Conservation (phyloP, 2,113 vertebrate genomes). For the Addax nasomaculatus region DNA sequence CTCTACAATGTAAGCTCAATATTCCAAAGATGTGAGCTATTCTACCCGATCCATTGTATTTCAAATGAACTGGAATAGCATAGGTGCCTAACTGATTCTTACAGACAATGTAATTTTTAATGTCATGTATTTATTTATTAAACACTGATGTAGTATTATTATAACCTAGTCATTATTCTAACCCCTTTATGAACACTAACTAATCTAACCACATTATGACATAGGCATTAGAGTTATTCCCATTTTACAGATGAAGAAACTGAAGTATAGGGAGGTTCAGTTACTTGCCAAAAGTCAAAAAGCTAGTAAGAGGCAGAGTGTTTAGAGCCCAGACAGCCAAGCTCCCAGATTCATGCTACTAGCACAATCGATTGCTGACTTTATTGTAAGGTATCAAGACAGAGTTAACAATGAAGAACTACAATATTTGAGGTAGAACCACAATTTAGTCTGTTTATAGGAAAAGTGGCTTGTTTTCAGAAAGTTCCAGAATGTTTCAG, state of each 20-base stretch:
- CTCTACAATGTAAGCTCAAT: not conserved
- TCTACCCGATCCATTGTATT: not conserved
- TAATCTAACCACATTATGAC: not conserved
- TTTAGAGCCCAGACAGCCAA: not conserved
- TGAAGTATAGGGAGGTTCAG: not conserved
- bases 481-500: not conserved
- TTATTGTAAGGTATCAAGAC: not conserved
- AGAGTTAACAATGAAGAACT: not conserved
- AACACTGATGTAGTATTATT: not conserved
- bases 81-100: not conserved
- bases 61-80: not conserved
- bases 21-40: not conserved
- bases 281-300: not conserved
- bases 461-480: not conserved
- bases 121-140: not conserved
- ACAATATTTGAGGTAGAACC: fast-evolving
- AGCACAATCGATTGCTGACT: not conserved
- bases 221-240: not conserved
- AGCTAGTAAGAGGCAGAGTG: not conserved
- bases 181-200: not conserved
- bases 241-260: not conserved
- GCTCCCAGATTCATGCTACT: not conserved
- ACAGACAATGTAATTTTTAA: not conserved
- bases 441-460: not conserved
- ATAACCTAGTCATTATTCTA: not conserved